phyloP scores from a whole-genome alignment of 2,888 invertebrate species.

The Agrochola litura region DNA sequence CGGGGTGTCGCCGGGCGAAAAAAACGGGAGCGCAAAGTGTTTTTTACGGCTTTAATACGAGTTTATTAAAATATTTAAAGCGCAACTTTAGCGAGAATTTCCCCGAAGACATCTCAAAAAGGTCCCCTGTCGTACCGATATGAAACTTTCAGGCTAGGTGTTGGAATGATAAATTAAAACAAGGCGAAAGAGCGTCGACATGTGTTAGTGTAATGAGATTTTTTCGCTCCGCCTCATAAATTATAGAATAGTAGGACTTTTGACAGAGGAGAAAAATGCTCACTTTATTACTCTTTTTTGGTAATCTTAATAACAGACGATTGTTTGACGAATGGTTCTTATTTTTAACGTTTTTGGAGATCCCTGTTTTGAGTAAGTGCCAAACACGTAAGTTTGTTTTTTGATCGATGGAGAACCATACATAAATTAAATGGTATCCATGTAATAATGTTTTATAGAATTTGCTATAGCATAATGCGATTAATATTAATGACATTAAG shows the following conservation, averaged over 20 bases:
- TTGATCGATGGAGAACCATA: background rate
- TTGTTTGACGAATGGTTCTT: background rate
- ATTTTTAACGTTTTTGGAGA: background rate
- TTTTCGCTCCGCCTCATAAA: conserved; percentile 69
- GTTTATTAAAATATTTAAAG: conserved; percentile 91
- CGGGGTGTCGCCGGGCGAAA: conserved; percentile 80
- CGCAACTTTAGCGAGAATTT: conserved; percentile 88
- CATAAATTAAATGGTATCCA: background rate
- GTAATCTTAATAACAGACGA: background rate
- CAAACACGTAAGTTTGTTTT: background rate
- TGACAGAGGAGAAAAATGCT: conserved; percentile 14
- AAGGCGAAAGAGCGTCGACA: conserved; percentile 76
- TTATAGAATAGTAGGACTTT: conserved; percentile 58
- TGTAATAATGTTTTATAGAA: background rate
- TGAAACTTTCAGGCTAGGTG: conserved; percentile 81
- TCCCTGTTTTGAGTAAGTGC: background rate
- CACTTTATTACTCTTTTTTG: conserved; percentile 24
- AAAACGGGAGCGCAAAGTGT: conserved; percentile 88
- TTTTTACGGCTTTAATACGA: conserved; percentile 89
- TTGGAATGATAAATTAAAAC: conserved; percentile 87
- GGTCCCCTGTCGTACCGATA: conserved; percentile 80
- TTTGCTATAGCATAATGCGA: background rate
- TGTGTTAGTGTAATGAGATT: conserved; percentile 77
- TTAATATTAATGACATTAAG: background rate
- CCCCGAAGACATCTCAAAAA: conserved; percentile 86